Evolutionary conservation across 2,797 vertebrate species (phyloP).

Genomic region (Amniataba percoides): DNA sequence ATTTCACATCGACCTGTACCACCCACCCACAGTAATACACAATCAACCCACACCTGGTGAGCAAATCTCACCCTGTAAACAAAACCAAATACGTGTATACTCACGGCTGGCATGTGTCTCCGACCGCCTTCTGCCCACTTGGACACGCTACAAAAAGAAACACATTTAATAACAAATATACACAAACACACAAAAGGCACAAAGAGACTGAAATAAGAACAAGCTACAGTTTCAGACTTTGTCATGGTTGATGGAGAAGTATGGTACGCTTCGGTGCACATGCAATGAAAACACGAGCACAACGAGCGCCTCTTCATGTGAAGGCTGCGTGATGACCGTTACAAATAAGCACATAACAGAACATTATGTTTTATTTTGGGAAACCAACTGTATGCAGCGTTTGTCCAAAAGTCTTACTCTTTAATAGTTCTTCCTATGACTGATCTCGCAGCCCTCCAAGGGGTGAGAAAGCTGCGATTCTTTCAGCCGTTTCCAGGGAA

Average conservation of each 20-base stretch:
- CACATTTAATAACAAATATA: constrained; percentile 19
- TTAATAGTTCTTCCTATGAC: constrained; percentile 41
- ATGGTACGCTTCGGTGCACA: constrained; percentile 17
- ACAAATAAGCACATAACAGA: constrained; percentile 23
- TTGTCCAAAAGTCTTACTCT: constrained; percentile 34
- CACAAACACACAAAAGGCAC: not conserved
- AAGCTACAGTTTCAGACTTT: constrained; percentile 30
- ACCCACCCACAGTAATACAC: not conserved
- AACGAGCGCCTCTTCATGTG: constrained; percentile 21
- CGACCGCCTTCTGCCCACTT: constrained; percentile 72
- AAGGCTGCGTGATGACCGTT: constrained; percentile 23
- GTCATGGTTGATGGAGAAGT: constrained; percentile 8
- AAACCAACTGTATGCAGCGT: constrained; percentile 13
- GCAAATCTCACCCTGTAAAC: not conserved
- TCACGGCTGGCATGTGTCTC: constrained; percentile 68
- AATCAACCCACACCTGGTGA: not conserved
- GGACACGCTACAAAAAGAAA: constrained; percentile 78
- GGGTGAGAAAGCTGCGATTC: constrained; percentile 46
- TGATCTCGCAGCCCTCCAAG: constrained; percentile 40
- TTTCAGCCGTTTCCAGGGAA: constrained; percentile 69
- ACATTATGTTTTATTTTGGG: constrained; percentile 1
- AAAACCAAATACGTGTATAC: constrained; percentile 51
- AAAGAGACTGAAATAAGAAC: constrained; percentile 13
- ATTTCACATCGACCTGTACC: not conserved
- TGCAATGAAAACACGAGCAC: constrained; percentile 20